Percentiles rank a stretch among this genome's conserved stretches.
Conservation (phyloP, 2,797 vertebrate genomes). For the Ambastaia sidthimunki region DNA sequence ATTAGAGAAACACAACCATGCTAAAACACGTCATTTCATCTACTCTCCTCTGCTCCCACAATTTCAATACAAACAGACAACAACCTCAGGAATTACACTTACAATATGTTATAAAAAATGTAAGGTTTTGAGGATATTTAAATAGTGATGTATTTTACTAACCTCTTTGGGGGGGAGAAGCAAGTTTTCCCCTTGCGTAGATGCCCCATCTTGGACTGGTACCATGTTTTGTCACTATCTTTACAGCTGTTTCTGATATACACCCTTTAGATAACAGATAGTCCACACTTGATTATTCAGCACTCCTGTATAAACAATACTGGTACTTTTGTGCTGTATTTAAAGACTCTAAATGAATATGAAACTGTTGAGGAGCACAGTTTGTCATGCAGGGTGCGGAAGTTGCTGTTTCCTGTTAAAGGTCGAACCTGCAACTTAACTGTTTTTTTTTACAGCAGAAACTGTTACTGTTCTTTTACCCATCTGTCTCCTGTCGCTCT, state of each 20-base stretch:
- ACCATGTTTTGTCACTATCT: conserved; percentile 60
- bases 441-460: conserved; percentile 57
- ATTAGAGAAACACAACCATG: neutral
- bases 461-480: conserved; percentile 36
- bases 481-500: conserved; percentile 17
- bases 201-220: conserved; percentile 62
- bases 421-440: conserved; percentile 69
- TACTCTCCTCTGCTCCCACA: neutral
- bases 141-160: conserved; percentile 44
- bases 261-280: neutral
- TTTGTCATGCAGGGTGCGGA: conserved; percentile 59
- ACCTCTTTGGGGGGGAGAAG: conserved; percentile 74
- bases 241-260: neutral
- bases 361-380: conserved; percentile 24
- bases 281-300: neutral
- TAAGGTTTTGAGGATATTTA: neutral
- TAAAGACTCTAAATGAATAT: neutral
- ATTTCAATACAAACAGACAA: neutral
- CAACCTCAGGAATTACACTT: neutral
- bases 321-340: neutral
- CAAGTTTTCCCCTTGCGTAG: conserved; percentile 55
- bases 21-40: neutral
- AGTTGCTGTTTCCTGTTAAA: conserved; percentile 80
- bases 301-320: neutral
- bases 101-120: neutral